Evolutionary conservation across 2,888 invertebrate species (phyloP).

Genomic region (Eumacrocentrus americanus): DNA sequence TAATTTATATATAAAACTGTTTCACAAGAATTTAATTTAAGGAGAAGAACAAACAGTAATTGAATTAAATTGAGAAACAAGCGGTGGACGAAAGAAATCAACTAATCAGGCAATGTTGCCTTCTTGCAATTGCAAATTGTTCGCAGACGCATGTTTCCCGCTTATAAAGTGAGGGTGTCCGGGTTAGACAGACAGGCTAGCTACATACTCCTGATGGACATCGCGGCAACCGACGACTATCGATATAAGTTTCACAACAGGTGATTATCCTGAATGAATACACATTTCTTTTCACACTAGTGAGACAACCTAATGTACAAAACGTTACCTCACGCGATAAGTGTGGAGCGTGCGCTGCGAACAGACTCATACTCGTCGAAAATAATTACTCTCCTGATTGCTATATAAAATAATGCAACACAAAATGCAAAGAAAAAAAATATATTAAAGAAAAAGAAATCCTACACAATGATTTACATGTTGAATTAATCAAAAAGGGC

Average conservation of each 20-base stretch:
- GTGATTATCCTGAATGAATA: constrained; percentile 63
- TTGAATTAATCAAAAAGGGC: constrained; percentile 7
- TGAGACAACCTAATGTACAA: constrained; percentile 10
- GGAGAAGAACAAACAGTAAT: no score
- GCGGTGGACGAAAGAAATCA: constrained; percentile 43
- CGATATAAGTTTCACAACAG: constrained; percentile 94
- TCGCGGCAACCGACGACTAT: constrained; percentile 95
- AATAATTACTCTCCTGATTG: constrained; percentile 30
- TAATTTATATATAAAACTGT: neutral
- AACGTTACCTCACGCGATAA: constrained; percentile 32
- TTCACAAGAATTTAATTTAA: no score
- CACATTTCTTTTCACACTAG: constrained; percentile 30
- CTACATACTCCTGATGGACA: constrained; percentile 97
- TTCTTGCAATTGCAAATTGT: constrained; percentile 58
- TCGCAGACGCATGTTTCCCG: constrained; percentile 95
- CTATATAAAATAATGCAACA: constrained; percentile 10
- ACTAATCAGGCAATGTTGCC: constrained; percentile 49
- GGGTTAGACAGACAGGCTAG: constrained; percentile 97
- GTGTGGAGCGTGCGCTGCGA: constrained; percentile 55
- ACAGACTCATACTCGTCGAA: constrained; percentile 56
- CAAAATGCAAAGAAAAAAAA: constrained; percentile 3
- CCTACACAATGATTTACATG: neutral
- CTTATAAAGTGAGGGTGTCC: constrained; percentile 94
- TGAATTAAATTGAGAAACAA: constrained; percentile 29
- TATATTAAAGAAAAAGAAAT: neutral